Evolutionary conservation across 2,797 vertebrate species (phyloP), one percentile per base, ranked within the genome.

Genomic region (Cottoperca gobio): DNA sequence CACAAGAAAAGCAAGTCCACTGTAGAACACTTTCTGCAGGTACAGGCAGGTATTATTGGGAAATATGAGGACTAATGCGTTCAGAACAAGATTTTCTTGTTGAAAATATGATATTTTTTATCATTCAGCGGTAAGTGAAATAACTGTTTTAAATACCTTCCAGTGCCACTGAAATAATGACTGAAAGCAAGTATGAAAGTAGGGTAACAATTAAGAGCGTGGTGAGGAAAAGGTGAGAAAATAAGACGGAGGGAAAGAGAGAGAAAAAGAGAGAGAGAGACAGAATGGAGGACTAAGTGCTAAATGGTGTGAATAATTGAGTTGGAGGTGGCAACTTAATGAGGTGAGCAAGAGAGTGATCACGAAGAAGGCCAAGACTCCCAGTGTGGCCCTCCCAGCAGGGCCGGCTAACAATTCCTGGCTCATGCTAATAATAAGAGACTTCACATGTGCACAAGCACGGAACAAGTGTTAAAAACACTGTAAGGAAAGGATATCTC

Each of bases 241-340:
- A 50, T 31, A 37, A 74, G 19, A 39, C 0, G 13, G 23, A 50
- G 16, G 11, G 16, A 39, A 48, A 33, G 4, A 13, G 12, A 70
- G 58, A 50, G 42, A n/a, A 28, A 55, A 21, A 31, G 62, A 23
- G 17, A n/a, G 28, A 52, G 10, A 57, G 61, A 66, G 37, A 53
- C 60, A 70, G 37, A 93, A 94, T 89, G 93, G 92, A 93, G 94
- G 92, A 94, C 95, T 95, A 95, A 95, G 95, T 95, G 95, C 94
- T 96, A 96, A 97, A 97, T 91, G 94, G 95, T 93, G 93, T 94
- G 80, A 97, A 96, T 96, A 96, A 96, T 96, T 97, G 95, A 96
- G 94, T 93, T 92, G 92, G 94, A 96, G 94, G 95, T 93, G 93
- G 95, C 94, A 94, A 92, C 90, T 94, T 95, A 95, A 96, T 95